Conservation (phyloP, 2,113 vertebrate genomes). For the Cyphomyrus plagiostoma region DNA sequence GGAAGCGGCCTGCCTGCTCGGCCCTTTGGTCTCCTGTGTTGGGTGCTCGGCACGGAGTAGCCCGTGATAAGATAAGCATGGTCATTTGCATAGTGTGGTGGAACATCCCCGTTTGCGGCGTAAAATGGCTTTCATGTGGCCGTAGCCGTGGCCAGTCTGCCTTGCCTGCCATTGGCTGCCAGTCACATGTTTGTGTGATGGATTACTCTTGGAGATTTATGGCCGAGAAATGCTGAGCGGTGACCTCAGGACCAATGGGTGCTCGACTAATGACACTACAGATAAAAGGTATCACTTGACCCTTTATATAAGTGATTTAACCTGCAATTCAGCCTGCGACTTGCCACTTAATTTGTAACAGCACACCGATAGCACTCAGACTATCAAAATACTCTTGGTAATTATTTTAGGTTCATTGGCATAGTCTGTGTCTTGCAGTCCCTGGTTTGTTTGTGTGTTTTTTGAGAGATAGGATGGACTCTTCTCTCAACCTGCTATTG, state of each 20-base stretch:
- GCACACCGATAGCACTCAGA: slow-evolving; percentile 7
- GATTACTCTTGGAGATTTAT: neutral
- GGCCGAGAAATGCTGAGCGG: neutral
- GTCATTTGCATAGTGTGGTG: neutral
- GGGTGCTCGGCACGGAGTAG: neutral
- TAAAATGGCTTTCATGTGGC: neutral
- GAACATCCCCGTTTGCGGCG: neutral
- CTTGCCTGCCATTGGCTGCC: neutral
- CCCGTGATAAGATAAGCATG: slow-evolving; percentile 5
- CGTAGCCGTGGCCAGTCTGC: neutral
- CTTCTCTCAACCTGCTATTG: neutral
- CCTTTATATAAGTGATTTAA: slow-evolving; percentile 36
- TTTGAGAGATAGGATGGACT: neutral
- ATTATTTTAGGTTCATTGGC: neutral
- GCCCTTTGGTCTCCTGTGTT: neutral
- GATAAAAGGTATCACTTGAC: slow-evolving; percentile 32
- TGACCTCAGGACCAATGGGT: slow-evolving; percentile 5
- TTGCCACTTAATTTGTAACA: neutral
- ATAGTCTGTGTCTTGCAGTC: neutral
- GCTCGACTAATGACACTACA: neutral
- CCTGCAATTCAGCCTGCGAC: slow-evolving; percentile 21
- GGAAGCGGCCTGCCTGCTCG: neutral
- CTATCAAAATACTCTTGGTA: neutral
- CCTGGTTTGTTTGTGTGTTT: neutral
- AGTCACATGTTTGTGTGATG: neutral